These are phyloP conservation scores for Zosterops pallidus DNA, from an alignment of 2,113 vertebrate genomes.

Conservation along the genomic window DNA sequence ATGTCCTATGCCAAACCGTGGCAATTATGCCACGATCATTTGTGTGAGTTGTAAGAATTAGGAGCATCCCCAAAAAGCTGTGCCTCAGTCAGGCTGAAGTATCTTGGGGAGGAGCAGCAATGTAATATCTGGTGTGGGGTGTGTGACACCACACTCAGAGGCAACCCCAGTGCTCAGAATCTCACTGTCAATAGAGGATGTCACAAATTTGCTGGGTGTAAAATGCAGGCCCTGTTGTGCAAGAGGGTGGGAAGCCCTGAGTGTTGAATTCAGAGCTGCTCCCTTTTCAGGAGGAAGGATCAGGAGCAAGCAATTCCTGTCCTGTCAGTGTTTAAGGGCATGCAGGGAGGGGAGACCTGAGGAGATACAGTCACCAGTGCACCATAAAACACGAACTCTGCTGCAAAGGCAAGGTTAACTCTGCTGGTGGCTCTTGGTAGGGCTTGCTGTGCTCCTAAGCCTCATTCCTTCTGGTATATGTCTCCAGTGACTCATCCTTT, in stretches of 20 bases:
- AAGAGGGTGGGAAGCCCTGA: neutral
- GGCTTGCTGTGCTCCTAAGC: neutral
- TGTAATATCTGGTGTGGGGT: neutral
- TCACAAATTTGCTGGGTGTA: neutral
- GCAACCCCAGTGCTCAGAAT: neutral
- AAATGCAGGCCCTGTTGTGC: neutral
- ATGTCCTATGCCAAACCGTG: neutral
- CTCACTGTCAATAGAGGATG: accelerated
- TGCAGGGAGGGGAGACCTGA: neutral
- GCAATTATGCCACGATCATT: neutral
- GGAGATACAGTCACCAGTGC: neutral
- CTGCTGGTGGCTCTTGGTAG: neutral
- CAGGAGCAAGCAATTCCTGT: neutral
- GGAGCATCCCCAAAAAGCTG: neutral
- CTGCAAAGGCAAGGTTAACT: neutral
- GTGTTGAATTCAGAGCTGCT: neutral
- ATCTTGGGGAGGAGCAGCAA: neutral
- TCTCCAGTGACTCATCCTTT: neutral
- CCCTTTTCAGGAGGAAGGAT: neutral
- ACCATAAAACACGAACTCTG: neutral
- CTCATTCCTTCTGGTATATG: neutral
- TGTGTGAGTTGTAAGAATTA: neutral
- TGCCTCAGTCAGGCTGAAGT: neutral
- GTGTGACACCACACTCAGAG: neutral
- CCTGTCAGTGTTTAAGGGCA: neutral